Conservation (phyloP, 2,113 vertebrate species). For the Phaetusa simplex region DNA sequence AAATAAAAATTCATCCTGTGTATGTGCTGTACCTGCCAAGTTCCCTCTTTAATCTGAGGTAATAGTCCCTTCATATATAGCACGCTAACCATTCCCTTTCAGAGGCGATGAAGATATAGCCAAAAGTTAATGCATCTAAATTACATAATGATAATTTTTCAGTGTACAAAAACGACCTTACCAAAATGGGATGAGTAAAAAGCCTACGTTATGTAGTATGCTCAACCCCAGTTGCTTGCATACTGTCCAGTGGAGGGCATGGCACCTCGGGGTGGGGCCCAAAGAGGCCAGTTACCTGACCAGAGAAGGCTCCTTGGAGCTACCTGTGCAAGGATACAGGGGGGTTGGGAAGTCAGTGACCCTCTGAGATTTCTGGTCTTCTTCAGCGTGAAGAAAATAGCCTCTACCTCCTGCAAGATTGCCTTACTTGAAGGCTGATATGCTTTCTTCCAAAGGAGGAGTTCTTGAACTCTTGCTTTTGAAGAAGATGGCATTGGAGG, state of each 20-base stretch:
- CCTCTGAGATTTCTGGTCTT: not conserved
- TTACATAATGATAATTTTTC: not conserved
- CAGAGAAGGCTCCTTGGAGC: not conserved
- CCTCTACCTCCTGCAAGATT: not conserved
- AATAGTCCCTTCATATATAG: not conserved
- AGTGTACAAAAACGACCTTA: not conserved
- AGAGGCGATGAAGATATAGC: not conserved
- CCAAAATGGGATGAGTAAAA: not conserved
- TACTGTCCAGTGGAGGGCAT: too few relatives aligned
- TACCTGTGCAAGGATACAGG: not conserved
- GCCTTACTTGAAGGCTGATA: not conserved
- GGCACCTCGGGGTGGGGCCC: not conserved
- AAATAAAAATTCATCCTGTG: not conserved
- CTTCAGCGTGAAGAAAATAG: not conserved
- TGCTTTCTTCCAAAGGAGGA: not conserved
- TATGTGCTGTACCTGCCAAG: not conserved
- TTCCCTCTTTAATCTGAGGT: not conserved
- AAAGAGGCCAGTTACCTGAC: not conserved
- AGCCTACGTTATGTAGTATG: accelerated
- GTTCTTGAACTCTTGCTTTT: not conserved
- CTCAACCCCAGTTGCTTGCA: not conserved
- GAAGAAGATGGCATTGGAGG: not conserved
- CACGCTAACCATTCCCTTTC: not conserved
- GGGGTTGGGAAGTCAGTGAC: not conserved
- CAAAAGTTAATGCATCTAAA: not conserved